Evolutionary conservation across 2,888 invertebrate species (phyloP), one percentile per base, ranked within the genome.

Genomic region (Ariolimax columbianus): DNA sequence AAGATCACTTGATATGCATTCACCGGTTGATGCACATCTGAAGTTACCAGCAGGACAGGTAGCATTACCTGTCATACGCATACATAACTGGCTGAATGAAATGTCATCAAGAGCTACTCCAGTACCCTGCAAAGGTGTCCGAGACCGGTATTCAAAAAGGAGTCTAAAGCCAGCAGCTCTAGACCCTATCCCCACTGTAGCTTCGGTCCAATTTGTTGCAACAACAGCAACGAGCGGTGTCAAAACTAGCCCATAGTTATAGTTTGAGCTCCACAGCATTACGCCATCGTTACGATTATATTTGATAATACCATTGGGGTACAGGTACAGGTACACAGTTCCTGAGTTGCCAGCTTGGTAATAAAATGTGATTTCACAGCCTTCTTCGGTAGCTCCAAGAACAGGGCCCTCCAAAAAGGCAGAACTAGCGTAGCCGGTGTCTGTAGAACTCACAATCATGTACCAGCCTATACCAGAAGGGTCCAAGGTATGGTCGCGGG

Each of bases 71-170:
- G 87, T 63, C 19, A 84, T 87, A 11, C 90, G 81, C 30, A 87
- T 88, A 87, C 92, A 92, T 63, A 88, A 87, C 0, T 78, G 40
- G 30, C 83, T 88, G 84, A 92, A 93, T 23, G 88, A 77, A n/a
- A 93, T 89, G 85, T 93, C 93, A 87, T 93, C 93, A 84, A 93
- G 89, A 47, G 92, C 93, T 87, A 91, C 90, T 36, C 90, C 90
- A 38, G 89, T 90, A 36, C 87, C 82, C 1, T 33, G 38, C 9
- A 70, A 38, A 30, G 70, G 59, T 38, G 36, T 55, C 23, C 19
- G 4, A 51, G 51, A 83, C 38, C 81, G 77, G 59, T 77, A 78
- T 55, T 77, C 90, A 83, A 93, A 92, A n/a, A 90, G 89, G 19
- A 93, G 89, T 43, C 89, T 88, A 85, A 90, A 91, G 14, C 91